phyloP scores from a whole-genome alignment of 2,797 vertebrate species.

The Eidolon dupreanum region DNA sequence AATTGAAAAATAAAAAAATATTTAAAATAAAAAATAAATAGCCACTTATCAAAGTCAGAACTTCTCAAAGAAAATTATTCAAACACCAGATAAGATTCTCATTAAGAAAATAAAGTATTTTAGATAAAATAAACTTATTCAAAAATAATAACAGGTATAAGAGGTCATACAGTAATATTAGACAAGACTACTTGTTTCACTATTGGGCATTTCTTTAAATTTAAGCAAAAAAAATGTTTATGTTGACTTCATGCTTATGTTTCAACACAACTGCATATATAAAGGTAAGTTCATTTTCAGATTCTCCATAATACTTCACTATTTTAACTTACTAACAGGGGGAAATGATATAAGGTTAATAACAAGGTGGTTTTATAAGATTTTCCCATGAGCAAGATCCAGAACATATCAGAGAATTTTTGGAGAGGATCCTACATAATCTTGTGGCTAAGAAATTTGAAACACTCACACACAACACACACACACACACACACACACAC shows the following conservation, averaged over 20 bases:
- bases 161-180: not conserved
- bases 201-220: conserved; percentile 17
- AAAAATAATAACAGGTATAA: conserved; percentile 30
- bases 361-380: not conserved
- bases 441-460: not conserved
- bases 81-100: not conserved
- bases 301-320: not conserved
- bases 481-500: not conserved
- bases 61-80: not conserved
- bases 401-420: not conserved
- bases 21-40: too few species aligned
- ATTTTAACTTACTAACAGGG: not conserved
- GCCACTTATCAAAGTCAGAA: too few species aligned
- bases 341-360: not conserved
- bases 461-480: not conserved
- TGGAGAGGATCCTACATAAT: not conserved
- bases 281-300: conserved; percentile 10
- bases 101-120: conserved; percentile 15
- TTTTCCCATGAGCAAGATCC: not conserved
- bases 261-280: not conserved
- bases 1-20: too few species aligned
- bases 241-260: not conserved
- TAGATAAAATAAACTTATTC: conserved; percentile 3
- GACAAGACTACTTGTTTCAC: not conserved
- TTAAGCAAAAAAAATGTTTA: conserved; percentile 6